Evolutionary conservation across 2,797 vertebrate genomes (phyloP), one percentile per base, ranked within the genome.

Genomic region (Valencia hispanica): DNA sequence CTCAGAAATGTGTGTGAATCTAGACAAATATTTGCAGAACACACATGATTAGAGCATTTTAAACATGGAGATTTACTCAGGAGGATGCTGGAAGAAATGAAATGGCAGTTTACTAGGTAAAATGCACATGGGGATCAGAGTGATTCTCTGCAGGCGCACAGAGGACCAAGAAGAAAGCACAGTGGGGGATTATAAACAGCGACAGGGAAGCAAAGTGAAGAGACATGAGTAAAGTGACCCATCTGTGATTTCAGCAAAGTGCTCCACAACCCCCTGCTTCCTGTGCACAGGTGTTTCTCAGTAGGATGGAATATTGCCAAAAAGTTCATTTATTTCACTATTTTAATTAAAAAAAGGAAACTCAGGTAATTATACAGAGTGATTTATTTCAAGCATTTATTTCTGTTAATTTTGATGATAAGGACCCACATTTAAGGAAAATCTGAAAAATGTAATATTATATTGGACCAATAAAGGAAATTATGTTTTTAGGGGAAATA

Each of bases 11-110:
- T 75, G 17, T 78, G 25, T 20, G 73, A 70, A 78, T 79, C 11
- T 69, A 34, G 50, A 68, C 39, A 51, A 75, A 61, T 63, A 77
- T 83, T 80, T 78, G 68, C 68, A 59, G 36, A 66, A 68, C 50
- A 50, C 75, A 76, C 79, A 78, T 72, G 79, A 70, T 70, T 55
- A 66, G 39, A 53, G 70, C 25, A 47, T 45, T 59, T 36, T 15
- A 71, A 82, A 70, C 71, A 61, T 39, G n/a, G 41, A 74, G 39
- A 72, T 75, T 84, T 85, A 55, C 78, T 78, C 36, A 75, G 77
- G 61, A 79, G 79, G 74, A 73, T 83, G 55, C 68, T 79, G 77
- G 79, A 71, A 74, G 84, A 70, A 66, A 76, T 75, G 83, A 87
- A 72, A 79, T 57, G n/a, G 61, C 69, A 75, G 41, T 81, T 34